Base-by-base conservation (phyloP, 2,888 invertebrate species). In the Caenorhabditis panamensis region DNA sequence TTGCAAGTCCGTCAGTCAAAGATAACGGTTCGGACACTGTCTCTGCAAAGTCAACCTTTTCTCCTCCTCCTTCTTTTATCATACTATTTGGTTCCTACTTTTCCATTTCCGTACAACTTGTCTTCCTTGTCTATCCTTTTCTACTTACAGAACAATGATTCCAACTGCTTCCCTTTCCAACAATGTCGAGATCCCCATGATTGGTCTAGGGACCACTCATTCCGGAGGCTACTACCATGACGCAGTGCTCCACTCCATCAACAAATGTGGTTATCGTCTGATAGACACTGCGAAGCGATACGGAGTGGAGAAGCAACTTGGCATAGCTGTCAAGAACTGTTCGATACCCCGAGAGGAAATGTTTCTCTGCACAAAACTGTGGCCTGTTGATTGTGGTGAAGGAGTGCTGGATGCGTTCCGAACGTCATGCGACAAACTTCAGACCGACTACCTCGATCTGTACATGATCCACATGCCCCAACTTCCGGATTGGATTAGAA, bases 241-340 rank as follows among this genome's bases (percentile, higher is more conserved):
- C 41, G 89, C 91, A 9, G 91, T 92, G 13, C 89, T 91, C 18
- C 89, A 89, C 83, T 91, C 91, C 4, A 82, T 92, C 41, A 87
- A 88, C 72, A 82, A 90, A 9, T 91, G 91, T 78, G 88, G 87
- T 16, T 92, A 91, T 79, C 83, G 83, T 58, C 84, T 91, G 69
- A 91, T 92, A 68, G 92, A 92, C 84, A 92, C 92, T 1, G 92
- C 92, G 9, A 91, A 90, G 77, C 82, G 92, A 37, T 92, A 92
- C 82, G 91, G 91, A 24, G 91, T 90, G 66, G 92, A 92, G 84
- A 84, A 85, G 41, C 86, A 88, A 47, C 84, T 92, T 47, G 87
- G 87, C 28, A 69, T 87, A 37, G 91, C 91, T n/a, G 47, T 80
- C 24, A 58, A 63, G 5, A 24, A 28, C 9, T 69, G 77, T 36